Evolutionary conservation across 2,888 invertebrate species (phyloP).

Genomic region (Pyrrhosoma nymphula): DNA sequence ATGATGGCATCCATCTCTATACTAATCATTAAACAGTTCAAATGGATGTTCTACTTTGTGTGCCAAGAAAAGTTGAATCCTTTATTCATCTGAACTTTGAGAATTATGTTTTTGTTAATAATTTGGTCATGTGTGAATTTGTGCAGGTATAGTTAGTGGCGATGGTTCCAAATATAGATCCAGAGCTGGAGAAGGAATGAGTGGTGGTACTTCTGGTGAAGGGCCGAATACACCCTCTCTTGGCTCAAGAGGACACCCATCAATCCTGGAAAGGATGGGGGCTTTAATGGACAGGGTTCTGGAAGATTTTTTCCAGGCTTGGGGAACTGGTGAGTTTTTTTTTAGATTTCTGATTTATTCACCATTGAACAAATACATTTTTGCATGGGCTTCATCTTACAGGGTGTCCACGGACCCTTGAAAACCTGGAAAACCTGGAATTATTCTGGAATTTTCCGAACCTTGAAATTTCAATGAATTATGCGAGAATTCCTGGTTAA

Average conservation of each 20-base stretch:
- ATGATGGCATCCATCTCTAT: not conserved
- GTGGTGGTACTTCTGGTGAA: conserved; percentile 23
- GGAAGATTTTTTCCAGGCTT: conserved; percentile 87
- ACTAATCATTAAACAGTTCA: not conserved
- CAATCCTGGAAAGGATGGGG: conserved; percentile 85
- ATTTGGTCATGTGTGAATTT: not conserved
- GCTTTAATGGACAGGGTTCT: conserved; percentile 87
- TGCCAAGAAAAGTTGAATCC: not conserved
- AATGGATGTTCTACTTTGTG: not conserved
- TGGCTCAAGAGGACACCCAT: conserved; percentile 69
- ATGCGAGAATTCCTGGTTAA: too few relatives aligned
- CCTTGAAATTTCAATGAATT: too few relatives aligned
- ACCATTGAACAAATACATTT: not conserved
- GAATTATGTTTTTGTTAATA: not conserved
- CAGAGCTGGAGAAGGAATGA: conserved; percentile 35
- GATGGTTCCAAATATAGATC: conserved; percentile 59
- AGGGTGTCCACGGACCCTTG: not conserved
- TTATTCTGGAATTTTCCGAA: too few relatives aligned
- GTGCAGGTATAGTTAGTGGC: conserved; percentile 58
- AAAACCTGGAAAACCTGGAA: too few relatives aligned
- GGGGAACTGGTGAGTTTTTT: conserved; percentile 83
- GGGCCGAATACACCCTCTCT: not conserved
- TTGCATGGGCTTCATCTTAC: conserved; percentile 56
- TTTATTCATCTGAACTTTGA: not conserved
- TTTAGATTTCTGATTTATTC: not conserved